phyloP scores from a whole-genome alignment of 2,888 invertebrate genomes.

The Allygus modestus region DNA sequence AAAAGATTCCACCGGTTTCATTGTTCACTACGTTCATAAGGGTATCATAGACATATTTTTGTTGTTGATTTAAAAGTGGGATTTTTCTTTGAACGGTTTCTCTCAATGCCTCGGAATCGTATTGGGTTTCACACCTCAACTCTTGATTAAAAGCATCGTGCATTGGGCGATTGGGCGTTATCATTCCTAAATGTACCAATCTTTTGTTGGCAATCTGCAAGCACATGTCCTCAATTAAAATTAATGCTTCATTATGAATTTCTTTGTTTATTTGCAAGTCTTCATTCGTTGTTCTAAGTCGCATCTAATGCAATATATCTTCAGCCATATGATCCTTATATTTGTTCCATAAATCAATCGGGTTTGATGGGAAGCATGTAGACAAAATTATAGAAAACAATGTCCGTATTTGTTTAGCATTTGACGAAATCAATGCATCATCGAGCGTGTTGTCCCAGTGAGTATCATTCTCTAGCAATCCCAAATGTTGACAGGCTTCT shows the following conservation, averaged over 20 bases:
- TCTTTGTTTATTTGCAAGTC: conserved; percentile 66
- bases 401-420: conserved; percentile 54
- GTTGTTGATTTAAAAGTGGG: conserved; percentile 67
- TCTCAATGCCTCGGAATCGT: conserved; percentile 66
- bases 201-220: conserved; percentile 68
- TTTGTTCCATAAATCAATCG: conserved; percentile 67
- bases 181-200: conserved; percentile 70
- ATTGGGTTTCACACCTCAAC: conserved; percentile 67
- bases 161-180: conserved; percentile 71
- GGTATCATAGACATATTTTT: conserved; percentile 69
- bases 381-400: conserved; percentile 60
- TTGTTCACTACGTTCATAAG: conserved; percentile 69
- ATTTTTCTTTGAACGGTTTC: conserved; percentile 66
- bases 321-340: conserved; percentile 59
- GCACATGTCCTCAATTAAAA: conserved; percentile 70
- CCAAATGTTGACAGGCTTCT: conserved; percentile 73
- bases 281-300: conserved; percentile 55
- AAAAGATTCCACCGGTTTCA: conserved; percentile 69
- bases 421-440: conserved; percentile 67
- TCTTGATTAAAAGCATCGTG: conserved; percentile 69
- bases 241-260: conserved; percentile 71
- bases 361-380: conserved; percentile 69
- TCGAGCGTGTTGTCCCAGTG: conserved; percentile 70
- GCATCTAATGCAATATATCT: conserved; percentile 67
- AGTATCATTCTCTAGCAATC: conserved; percentile 71